Conservation (phyloP, 2,797 vertebrate species). For the Artibeus jamaicensis region DNA sequence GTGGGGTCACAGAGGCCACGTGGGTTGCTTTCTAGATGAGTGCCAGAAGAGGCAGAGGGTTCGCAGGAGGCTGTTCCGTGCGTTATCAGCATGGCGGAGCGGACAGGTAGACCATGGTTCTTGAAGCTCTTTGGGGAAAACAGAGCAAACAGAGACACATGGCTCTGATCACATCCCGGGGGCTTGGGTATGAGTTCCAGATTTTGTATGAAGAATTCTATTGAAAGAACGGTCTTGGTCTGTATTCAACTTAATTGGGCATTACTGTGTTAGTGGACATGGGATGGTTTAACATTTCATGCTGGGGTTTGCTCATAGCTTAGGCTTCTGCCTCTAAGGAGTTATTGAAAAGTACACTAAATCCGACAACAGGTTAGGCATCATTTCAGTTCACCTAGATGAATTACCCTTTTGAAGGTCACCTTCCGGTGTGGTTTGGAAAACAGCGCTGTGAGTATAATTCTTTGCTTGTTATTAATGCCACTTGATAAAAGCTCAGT, state of each 20-base stretch:
- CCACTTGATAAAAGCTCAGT: slow-evolving; percentile 59
- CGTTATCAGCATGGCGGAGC: not conserved
- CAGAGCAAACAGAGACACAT: not conserved
- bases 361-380: not conserved
- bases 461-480: slow-evolving; percentile 45
- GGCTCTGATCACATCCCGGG: not conserved
- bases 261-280: not conserved
- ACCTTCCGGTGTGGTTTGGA: slow-evolving; percentile 38
- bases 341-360: not conserved
- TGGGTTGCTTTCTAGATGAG: not conserved
- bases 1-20: not conserved
- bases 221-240: not conserved
- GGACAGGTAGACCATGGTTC: not conserved
- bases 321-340: not conserved
- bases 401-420: slow-evolving; percentile 27
- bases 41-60: not conserved
- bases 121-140: not conserved
- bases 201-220: not conserved
- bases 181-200: not conserved
- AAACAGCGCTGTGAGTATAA: not conserved
- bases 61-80: not conserved
- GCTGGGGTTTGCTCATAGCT: not conserved
- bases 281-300: not conserved
- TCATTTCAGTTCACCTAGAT: not conserved
- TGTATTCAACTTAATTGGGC: not conserved